Percentiles rank a stretch among this genome's conserved stretches.
Evolutionary conservation across 1,140 invertebrate genomes (phyloP).

Genomic region (Brachionus rubens): DNA sequence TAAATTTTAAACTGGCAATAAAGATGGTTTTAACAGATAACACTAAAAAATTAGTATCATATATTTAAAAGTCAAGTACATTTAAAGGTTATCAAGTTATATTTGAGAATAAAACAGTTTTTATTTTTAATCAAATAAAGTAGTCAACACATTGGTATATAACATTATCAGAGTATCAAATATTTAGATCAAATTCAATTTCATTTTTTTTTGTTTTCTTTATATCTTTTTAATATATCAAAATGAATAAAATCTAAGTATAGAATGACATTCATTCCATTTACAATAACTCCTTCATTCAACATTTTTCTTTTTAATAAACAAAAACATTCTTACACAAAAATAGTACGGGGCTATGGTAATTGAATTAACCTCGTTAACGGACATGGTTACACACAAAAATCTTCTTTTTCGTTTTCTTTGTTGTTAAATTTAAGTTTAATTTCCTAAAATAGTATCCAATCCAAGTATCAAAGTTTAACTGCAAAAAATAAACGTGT

Average conservation of each 20-base stretch:
- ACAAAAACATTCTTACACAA: no score
- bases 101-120: no score
- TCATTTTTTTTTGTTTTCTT: no score
- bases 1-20: no score
- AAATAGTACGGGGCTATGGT: slow-evolving; percentile 23
- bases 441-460: not conserved
- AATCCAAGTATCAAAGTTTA: no score
- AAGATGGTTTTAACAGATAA: no score
- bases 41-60: no score
- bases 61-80: not conserved
- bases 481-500: no score
- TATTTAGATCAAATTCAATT: not conserved
- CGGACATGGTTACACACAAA: not conserved
- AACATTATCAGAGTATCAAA: slow-evolving; percentile 9
- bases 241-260: no score
- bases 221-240: no score
- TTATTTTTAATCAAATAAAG: not conserved
- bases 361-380: slow-evolving; percentile 29
- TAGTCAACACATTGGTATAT: not conserved
- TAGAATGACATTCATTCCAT: slow-evolving; percentile 20
- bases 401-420: not conserved
- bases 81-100: slow-evolving; percentile 10
- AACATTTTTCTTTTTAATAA: no score
- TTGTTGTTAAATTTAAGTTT: not conserved
- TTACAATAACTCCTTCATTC: not conserved